Conservation (phyloP, 2,888 invertebrate genomes). For the Idaea straminata region DNA sequence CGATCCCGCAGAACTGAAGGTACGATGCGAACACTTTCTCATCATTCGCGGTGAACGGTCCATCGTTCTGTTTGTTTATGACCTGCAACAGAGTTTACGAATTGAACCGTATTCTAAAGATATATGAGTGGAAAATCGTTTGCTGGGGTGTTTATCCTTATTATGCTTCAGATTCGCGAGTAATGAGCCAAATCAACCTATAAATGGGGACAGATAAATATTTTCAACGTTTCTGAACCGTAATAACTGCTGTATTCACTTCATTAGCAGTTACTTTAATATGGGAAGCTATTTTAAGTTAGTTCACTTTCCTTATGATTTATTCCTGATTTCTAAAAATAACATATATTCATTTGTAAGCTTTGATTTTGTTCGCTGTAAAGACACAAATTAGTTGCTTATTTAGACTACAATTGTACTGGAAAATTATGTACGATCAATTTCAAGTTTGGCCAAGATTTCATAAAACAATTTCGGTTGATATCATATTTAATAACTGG, state of each 20-base stretch:
- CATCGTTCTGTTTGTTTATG: conserved; percentile 93
- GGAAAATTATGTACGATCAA: background rate
- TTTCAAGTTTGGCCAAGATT: conserved; percentile 36
- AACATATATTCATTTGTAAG: background rate
- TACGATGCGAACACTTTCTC: conserved; percentile 95
- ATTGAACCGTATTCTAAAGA: background rate
- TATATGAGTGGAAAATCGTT: background rate
- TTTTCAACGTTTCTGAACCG: background rate
- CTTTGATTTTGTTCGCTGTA: background rate
- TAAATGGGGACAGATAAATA: background rate
- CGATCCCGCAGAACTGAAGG: conserved; percentile 97
- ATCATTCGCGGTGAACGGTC: conserved; percentile 91
- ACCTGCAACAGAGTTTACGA: conserved; percentile 75
- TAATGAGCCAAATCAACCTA: background rate
- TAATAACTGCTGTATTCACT: background rate
- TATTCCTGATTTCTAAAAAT: background rate
- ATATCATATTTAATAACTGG: conserved; percentile 34
- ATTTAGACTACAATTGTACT: background rate
- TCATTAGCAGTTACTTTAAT: background rate
- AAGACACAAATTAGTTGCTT: background rate
- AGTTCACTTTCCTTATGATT: background rate
- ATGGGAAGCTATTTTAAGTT: background rate
- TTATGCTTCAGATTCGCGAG: background rate
- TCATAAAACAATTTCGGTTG: conserved; percentile 41
- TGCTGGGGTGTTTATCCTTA: background rate